A percentile compares a stretch with the other conserved stretches of the same genome.
Evolutionary conservation across 2,797 vertebrate genomes (phyloP).

Genomic region (Varecia variegata): DNA sequence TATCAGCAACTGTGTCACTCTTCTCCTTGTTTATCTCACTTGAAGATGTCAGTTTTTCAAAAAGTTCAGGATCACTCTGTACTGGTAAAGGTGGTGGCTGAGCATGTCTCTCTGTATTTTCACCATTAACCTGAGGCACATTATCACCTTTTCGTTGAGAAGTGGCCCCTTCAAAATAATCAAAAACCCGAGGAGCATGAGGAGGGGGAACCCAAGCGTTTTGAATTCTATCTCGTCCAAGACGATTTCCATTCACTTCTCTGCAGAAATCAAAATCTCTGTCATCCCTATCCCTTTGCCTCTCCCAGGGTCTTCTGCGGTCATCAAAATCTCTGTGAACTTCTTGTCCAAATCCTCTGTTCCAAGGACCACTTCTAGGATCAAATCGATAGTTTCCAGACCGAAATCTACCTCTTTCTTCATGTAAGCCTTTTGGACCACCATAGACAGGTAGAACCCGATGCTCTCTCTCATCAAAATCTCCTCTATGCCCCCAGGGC

Average conservation of each 20-base stretch:
- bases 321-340: constrained; percentile 97
- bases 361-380: constrained; percentile 91
- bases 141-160: constrained; percentile 87
- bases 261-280: constrained; percentile 96
- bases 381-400: constrained; percentile 95
- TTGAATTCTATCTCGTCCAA: constrained; percentile 91
- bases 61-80: constrained; percentile 86
- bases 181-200: constrained; percentile 87
- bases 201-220: constrained; percentile 88
- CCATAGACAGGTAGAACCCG: constrained; percentile 85
- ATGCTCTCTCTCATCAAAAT: constrained; percentile 96
- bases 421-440: constrained; percentile 92
- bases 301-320: constrained; percentile 96
- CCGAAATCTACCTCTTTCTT: constrained; percentile 90
- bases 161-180: constrained; percentile 88
- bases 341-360: constrained; percentile 91
- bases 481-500: constrained; percentile 96
- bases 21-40: constrained; percentile 93
- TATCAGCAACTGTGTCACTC: constrained; percentile 94
- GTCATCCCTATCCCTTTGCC: constrained; percentile 97
- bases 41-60: constrained; percentile 87
- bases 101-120: constrained; percentile 89
- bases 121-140: constrained; percentile 90
- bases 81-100: constrained; percentile 84
- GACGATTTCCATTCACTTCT: constrained; percentile 95